Conservation (phyloP, 2,113 vertebrate genomes). For the Microcebus murinus region DNA sequence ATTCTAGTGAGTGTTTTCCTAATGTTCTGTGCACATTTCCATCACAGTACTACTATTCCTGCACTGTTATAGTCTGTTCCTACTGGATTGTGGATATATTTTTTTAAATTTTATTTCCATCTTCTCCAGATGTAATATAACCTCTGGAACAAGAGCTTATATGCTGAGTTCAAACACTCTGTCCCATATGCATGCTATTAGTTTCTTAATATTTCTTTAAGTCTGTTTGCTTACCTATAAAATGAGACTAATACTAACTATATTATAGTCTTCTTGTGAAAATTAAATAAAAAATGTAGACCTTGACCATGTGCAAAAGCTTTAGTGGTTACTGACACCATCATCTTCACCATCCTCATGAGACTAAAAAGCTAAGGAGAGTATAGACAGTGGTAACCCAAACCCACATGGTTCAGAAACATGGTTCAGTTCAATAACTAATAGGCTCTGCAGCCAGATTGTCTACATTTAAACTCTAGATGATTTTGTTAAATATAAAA, state of each 20-base stretch:
- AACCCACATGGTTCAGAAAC: not conserved
- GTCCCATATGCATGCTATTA: fast-evolving
- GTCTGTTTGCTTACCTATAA: not conserved
- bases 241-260: not conserved
- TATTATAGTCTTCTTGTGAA: not conserved
- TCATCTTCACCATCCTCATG: not conserved
- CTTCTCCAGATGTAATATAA: not conserved
- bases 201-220: not conserved
- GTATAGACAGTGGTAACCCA: fast-evolving
- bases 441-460: not conserved
- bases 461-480: not conserved
- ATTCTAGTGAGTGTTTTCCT: not conserved
- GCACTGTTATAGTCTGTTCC: not conserved
- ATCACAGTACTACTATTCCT: not conserved
- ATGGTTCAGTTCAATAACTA: not conserved
- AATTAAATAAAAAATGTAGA: not conserved
- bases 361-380: not conserved
- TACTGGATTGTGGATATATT: fast-evolving
- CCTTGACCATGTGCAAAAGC: not conserved
- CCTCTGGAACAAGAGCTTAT: not conserved
- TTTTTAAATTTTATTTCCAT: not conserved
- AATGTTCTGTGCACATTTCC: not conserved
- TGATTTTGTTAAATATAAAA: not conserved
- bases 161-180: not conserved
- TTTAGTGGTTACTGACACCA: not conserved